Percentiles rank a stretch among this genome's conserved stretches.
phyloP scores from a whole-genome alignment of 2,113 vertebrate genomes.

The Halcyon senegalensis region DNA sequence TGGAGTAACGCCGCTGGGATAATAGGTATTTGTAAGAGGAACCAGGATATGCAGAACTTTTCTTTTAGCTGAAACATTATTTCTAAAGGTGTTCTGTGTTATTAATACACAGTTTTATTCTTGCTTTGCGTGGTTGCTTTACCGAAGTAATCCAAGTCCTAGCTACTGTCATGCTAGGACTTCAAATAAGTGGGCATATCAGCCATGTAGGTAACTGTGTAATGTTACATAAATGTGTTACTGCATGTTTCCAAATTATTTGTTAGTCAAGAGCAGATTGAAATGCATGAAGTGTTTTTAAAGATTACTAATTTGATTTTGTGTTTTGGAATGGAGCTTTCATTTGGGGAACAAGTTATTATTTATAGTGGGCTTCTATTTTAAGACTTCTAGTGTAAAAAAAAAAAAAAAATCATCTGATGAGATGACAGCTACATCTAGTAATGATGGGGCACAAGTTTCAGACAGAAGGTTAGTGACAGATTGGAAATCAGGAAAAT shows the following conservation, averaged over 20 bases:
- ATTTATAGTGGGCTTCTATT: neutral
- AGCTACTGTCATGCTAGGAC: neutral
- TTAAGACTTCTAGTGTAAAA: neutral
- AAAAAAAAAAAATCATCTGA: neutral
- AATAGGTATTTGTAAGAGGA: neutral
- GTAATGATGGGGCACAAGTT: neutral
- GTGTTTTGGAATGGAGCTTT: neutral
- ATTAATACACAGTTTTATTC: neutral
- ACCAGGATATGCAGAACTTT: neutral
- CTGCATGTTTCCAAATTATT: conserved; percentile 6
- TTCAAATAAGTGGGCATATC: neutral
- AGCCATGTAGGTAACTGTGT: neutral
- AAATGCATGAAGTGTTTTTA: neutral
- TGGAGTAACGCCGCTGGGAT: neutral
- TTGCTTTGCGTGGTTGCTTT: neutral
- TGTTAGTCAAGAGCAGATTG: neutral
- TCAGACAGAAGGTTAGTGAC: neutral
- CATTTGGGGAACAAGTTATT: neutral
- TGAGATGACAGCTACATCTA: neutral
- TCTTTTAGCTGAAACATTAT: neutral
- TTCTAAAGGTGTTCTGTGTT: neutral
- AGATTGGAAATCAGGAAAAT: neutral
- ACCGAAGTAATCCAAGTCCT: neutral
- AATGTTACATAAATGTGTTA: neutral
- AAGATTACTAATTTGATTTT: neutral